phyloP scores from a whole-genome alignment of 2,113 vertebrate genomes.

The Paramormyrops kingsleyae region DNA sequence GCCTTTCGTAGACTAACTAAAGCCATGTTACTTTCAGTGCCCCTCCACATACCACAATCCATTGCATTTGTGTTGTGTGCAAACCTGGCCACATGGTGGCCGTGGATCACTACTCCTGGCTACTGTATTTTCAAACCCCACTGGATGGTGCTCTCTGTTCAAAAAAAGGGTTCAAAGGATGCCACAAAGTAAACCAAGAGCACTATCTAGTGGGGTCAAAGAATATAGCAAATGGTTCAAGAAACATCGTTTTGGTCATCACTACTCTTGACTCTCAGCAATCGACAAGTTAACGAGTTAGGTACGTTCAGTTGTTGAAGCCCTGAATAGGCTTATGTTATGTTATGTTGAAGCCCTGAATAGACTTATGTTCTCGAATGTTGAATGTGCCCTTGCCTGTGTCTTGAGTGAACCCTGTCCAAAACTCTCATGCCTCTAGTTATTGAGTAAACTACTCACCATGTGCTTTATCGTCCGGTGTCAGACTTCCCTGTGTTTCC shows the following conservation, averaged over 20 bases:
- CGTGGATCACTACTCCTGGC: not conserved
- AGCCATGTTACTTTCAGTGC: not conserved
- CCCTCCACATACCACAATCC: not conserved
- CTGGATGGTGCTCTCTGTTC: no score
- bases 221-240: not conserved
- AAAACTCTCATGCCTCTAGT: not conserved
- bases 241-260: not conserved
- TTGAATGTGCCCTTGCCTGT: not conserved
- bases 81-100: no score
- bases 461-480: not conserved
- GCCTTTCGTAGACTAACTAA: not conserved
- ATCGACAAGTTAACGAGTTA: not conserved
- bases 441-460: not conserved
- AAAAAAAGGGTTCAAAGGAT: no score
- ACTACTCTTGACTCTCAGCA: not conserved
- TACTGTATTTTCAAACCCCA: no score
- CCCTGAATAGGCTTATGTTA: no score
- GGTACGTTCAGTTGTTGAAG: not conserved
- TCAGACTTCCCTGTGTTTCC: not conserved
- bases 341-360: not conserved
- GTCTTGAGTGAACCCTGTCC: not conserved
- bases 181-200: no score
- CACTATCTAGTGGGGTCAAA: no score
- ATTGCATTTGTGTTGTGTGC: not conserved
- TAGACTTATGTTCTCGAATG: not conserved